Base-by-base conservation (phyloP, 2,888 invertebrate genomes). In the Holacanthella duospinosa region DNA sequence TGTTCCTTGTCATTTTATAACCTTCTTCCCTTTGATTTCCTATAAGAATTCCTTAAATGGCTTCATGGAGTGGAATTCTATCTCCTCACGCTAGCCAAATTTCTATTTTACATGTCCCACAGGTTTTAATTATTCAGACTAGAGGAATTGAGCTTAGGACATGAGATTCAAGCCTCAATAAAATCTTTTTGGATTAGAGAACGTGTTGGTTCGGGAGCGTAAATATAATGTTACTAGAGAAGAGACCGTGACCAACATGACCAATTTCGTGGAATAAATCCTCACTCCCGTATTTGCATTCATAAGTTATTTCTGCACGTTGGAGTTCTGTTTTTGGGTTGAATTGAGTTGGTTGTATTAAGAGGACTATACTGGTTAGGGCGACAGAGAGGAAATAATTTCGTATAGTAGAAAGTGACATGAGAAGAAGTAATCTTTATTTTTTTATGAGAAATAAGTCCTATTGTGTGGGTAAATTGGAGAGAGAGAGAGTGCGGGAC, bases 81-180 rank as follows among this genome's bases (percentile, higher is more conserved):
- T 36, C 36, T 36, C 36, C 36, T 9, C 16, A 16, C 9, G 36
- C 36, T 36, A 16, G 16, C 72, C 67, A 67, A 64, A 64, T 71
- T 68, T 69, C 68, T 72, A 71, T 72, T 58, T 72, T 71, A 69
- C 72, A 72, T 71, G 65, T 72, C 70, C 71, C 71, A 69, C 68
- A 72, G 71, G 70, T 70, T 70, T 71, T 72, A 72, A 72, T 71
- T 72, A 72, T 72, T 71, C 72, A 72, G 57, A 63, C 64, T 65
- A 66, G 48, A 21, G 48, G 48, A 48, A 21, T 9, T 16, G 21
- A 21, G 4, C 4, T 21, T 21, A 4, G 21, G 48, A 48, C 4
- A n/a, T 48, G 48, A n/a, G 48, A 48, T 48, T 21, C 48, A 9
- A 4, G 4, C 21, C 48, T 48, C 48, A 48, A 48, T 48, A 36